A percentile compares a stretch with the other conserved stretches of the same genome.
phyloP scores from a whole-genome alignment of 2,797 vertebrate genomes.

The Centropyge bicolor region DNA sequence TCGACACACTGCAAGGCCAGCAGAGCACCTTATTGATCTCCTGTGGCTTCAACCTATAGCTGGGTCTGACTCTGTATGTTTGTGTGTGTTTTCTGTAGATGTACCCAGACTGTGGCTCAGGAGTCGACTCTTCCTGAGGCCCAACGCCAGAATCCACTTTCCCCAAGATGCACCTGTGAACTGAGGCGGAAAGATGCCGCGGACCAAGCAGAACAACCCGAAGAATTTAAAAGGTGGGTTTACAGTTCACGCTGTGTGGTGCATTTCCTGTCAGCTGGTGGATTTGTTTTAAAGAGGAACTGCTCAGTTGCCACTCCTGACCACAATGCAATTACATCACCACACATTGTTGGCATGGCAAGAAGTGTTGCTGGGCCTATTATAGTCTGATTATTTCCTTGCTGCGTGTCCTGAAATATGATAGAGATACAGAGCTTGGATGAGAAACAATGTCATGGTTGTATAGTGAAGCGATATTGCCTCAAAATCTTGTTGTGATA shows the following conservation, averaged over 20 bases:
- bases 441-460: too few species aligned
- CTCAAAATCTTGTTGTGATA: not conserved
- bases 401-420: not conserved
- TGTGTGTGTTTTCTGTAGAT: constrained; percentile 70
- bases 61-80: constrained; percentile 24
- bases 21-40: constrained; percentile 47
- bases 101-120: constrained; percentile 54
- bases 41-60: constrained; percentile 19
- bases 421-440: not conserved
- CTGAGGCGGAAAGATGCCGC: constrained; percentile 90
- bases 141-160: constrained; percentile 45
- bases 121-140: constrained; percentile 52
- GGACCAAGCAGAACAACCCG: constrained; percentile 98
- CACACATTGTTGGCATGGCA: not conserved
- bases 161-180: constrained; percentile 82
- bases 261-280: constrained; percentile 7
- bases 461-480: not conserved
- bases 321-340: not conserved
- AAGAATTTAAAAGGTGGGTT: constrained; percentile 96
- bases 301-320: not conserved
- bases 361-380: not conserved
- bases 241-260: too few species aligned
- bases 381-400: constrained; percentile 5
- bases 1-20: constrained; percentile 2
- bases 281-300: not conserved